Evolutionary conservation across 2,888 invertebrate genomes (phyloP).

Genomic region (Cyrtodaria siliqua): DNA sequence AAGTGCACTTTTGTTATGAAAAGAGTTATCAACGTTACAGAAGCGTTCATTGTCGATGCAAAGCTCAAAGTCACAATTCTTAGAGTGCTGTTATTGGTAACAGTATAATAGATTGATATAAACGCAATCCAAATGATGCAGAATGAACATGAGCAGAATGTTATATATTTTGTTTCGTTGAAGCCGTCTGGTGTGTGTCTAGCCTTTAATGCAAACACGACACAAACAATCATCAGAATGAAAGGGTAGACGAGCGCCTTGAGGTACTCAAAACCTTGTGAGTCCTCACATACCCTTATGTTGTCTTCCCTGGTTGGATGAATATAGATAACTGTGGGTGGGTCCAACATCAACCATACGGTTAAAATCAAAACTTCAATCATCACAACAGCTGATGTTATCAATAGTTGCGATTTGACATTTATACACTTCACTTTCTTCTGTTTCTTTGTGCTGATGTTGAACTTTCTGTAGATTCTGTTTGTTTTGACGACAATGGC

Average conservation of each 20-base stretch:
- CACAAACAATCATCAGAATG: slow-evolving; percentile 87
- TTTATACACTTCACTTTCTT: slow-evolving; percentile 86
- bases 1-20: slow-evolving; percentile 88
- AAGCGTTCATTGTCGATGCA: slow-evolving; percentile 87
- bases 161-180: slow-evolving; percentile 88
- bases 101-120: slow-evolving; percentile 87
- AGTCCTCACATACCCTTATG: slow-evolving; percentile 85
- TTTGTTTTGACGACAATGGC: slow-evolving; percentile 88
- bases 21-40: slow-evolving; percentile 88
- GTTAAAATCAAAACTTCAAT: slow-evolving; percentile 87
- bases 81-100: slow-evolving; percentile 87
- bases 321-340: slow-evolving; percentile 85
- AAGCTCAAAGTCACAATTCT: slow-evolving; percentile 87
- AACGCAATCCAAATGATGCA: slow-evolving; percentile 88
- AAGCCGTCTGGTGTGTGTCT: slow-evolving; percentile 89
- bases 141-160: slow-evolving; percentile 88
- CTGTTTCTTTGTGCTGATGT: slow-evolving; percentile 78
- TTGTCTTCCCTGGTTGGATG: slow-evolving; percentile 81
- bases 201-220: slow-evolving; percentile 88
- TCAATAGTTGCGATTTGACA: slow-evolving; percentile 87
- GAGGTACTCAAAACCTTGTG: slow-evolving; percentile 87
- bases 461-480: slow-evolving; percentile 88
- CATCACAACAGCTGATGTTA: slow-evolving; percentile 86
- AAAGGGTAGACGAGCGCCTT: slow-evolving; percentile 88
- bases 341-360: slow-evolving; percentile 87